phyloP scores from a whole-genome alignment of 2,888 invertebrate genomes.

The Drosophila mercatorum region DNA sequence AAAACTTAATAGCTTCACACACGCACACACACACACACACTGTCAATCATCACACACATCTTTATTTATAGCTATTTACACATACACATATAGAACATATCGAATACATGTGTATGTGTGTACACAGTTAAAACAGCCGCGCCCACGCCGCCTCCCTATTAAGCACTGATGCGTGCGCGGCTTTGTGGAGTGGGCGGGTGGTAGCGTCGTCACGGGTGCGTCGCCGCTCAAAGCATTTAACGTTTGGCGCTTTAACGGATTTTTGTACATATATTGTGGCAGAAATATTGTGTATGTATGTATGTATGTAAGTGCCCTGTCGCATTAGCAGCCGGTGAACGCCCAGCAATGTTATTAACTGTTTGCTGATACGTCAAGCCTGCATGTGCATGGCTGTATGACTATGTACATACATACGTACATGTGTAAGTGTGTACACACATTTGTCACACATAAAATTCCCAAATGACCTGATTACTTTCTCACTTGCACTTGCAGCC shows the following conservation, averaged over 20 bases:
- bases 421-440: slow-evolving; percentile 16
- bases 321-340: slow-evolving; percentile 42
- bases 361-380: slow-evolving; percentile 16
- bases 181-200: slow-evolving; percentile 10
- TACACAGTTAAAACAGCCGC: slow-evolving; percentile 1
- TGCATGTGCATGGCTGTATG: neutral
- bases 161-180: slow-evolving; percentile 28
- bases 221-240: slow-evolving; percentile 52
- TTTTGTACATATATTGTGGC: slow-evolving; percentile 48
- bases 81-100: neutral
- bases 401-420: neutral
- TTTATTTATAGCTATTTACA: neutral
- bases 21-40: neutral
- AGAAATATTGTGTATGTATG: slow-evolving; percentile 40
- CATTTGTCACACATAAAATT: slow-evolving; percentile 31
- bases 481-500: slow-evolving; percentile 17
- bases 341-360: slow-evolving; percentile 46
- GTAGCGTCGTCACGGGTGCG: slow-evolving; percentile 52
- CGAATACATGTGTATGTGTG: neutral
- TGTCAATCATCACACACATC: slow-evolving; percentile 3
- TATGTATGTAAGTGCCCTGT: slow-evolving; percentile 20
- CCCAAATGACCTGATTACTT: slow-evolving; percentile 47
- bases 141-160: slow-evolving; percentile 22
- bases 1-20: slow-evolving; percentile 31
- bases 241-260: slow-evolving; percentile 69